These are phyloP conservation scores for Rhopalosiphum padi DNA, from an alignment of 1,140 invertebrate genomes.

Conservation along the genomic window DNA sequence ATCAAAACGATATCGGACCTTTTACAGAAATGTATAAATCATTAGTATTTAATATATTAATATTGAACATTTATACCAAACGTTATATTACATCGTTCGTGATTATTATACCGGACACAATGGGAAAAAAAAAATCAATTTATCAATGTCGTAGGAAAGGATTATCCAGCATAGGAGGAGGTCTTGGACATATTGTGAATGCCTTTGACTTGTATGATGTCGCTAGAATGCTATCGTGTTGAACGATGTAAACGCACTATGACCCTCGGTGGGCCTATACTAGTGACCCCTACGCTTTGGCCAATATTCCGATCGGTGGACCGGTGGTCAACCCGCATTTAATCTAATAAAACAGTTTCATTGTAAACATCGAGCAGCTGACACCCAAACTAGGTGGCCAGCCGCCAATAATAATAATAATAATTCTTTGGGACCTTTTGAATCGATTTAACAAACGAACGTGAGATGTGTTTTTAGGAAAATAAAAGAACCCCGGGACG, in stretches of 20 bases:
- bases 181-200: neutral
- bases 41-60: neutral
- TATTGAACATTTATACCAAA: constrained; percentile 1
- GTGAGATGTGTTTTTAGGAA: constrained; percentile 34
- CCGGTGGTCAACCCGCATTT: constrained; percentile 45
- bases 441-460: constrained; percentile 20
- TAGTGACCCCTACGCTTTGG: neutral
- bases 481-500: constrained; percentile 31
- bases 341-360: constrained; percentile 48
- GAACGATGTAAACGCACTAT: neutral
- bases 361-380: constrained; percentile 53
- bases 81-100: constrained; percentile 20
- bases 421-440: neutral
- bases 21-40: neutral
- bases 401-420: constrained; percentile 21
- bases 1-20: neutral
- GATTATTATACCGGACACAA: constrained; percentile 6
- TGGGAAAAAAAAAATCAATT: constrained; percentile 32
- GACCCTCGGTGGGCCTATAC: neutral
- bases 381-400: neutral
- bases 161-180: constrained; percentile 1
- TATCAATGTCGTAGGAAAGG: constrained; percentile 42
- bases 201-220: constrained; percentile 16
- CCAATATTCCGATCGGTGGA: neutral
- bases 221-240: neutral